Evolutionary conservation across 2,888 invertebrate species (phyloP), one percentile per base, ranked within the genome.

Genomic region (Synanthedon formicaeformis): DNA sequence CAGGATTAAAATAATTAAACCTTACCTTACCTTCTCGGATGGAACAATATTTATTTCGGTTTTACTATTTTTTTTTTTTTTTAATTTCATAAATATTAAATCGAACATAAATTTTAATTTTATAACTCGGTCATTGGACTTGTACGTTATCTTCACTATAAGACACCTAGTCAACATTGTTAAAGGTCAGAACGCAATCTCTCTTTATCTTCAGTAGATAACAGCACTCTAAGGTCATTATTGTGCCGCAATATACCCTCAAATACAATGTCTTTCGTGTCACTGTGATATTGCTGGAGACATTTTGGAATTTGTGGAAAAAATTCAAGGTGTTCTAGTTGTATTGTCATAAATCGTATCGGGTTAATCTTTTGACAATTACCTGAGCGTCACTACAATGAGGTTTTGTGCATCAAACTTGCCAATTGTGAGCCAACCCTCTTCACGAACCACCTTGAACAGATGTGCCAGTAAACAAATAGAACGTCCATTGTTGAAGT

Each of bases 401-500:
- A 65, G 62, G 72, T 79, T 81, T 81, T 83, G 73, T 74, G 58
- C 58, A 66, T 56, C 66, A 59, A 66, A 65, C 64, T 78, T 67
- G 79, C 81, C 75, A 78, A 76, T 78, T 77, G 67, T 68, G 64
- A 64, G 58, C 62, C 57, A 58, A 73, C 73, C 73, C 69, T 74
- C 70, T 60, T 67, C 62, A 57, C 56, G 53, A 56, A 54, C 56
- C 59, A 58, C 60, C 59, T 66, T 63, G 73, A 69, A 71, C 86
- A 86, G 87, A 86, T 87, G 86, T 81, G 73, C 77, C 69, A 69
- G 74, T 75, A 82, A 80, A 84, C 80, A 81, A 83, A 83, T 79
- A 76, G 60, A 58, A 59, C 64, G 53, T 57, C 69, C 63, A 72
- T 82, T 81, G 75, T 81, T 61, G 62, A 63, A 56, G 57, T 71